These are phyloP conservation scores for Brachyhypopomus occidentalis DNA, from an alignment of 2,113 vertebrate species.

Conservation along the genomic window DNA sequence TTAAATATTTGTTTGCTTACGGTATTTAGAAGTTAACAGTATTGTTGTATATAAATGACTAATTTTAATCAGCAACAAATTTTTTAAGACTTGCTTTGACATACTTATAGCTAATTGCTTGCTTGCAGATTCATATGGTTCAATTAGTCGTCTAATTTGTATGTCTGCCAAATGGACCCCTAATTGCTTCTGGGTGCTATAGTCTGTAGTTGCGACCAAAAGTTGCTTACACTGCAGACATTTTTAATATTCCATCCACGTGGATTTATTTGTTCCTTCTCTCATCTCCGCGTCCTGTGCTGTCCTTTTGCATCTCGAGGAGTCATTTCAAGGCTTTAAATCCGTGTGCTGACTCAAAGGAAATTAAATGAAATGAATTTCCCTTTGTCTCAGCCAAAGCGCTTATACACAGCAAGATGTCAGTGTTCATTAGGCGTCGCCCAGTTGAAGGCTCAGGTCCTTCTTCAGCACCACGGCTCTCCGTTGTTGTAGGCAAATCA, in stretches of 20 bases:
- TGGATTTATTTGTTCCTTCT: slow-evolving; percentile 38
- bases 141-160: slow-evolving; percentile 39
- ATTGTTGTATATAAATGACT: background rate
- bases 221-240: slow-evolving; percentile 29
- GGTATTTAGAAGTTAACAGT: background rate
- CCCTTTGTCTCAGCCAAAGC: background rate
- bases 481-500: background rate
- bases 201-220: slow-evolving; percentile 29
- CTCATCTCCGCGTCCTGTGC: slow-evolving; percentile 36
- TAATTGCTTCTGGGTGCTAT: slow-evolving; percentile 12
- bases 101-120: background rate
- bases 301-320: slow-evolving; percentile 22
- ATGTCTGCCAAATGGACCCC: slow-evolving; percentile 23
- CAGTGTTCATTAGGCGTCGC: slow-evolving; percentile 10
- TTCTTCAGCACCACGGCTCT: background rate
- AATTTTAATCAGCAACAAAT: background rate
- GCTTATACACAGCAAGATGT: slow-evolving; percentile 18
- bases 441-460: background rate
- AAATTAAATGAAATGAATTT: slow-evolving; percentile 47
- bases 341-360: slow-evolving; percentile 52
- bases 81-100: slow-evolving; percentile 18
- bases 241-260: slow-evolving; percentile 21
- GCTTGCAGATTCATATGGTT: slow-evolving; percentile 6
- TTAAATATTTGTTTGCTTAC: background rate
- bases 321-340: slow-evolving; percentile 39